These are phyloP conservation scores for Catostylus mosaicus DNA, from an alignment of 30 jellyfish, hydroid and myxozoan species.

Conservation along the genomic window DNA sequence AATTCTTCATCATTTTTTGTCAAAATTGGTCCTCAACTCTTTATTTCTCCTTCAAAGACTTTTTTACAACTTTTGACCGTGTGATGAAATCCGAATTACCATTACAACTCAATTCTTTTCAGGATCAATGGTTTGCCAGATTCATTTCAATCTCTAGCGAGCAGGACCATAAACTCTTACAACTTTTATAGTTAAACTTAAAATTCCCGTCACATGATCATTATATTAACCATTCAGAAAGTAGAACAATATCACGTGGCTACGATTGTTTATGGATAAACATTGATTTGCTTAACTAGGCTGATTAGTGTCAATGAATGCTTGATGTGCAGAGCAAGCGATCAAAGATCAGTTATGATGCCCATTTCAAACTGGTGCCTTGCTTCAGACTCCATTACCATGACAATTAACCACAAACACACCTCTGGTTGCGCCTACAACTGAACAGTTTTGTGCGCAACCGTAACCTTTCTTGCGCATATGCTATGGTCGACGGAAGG, in stretches of 20 bases:
- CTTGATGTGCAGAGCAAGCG: conserved; percentile 30
- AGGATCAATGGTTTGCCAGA: conserved; percentile 49
- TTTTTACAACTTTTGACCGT: neutral
- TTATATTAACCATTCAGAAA: conserved; percentile 11
- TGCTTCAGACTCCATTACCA: conserved; percentile 10
- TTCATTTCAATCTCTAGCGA: conserved; percentile 7
- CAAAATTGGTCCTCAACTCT: neutral
- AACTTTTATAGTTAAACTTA: neutral
- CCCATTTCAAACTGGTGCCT: conserved; percentile 24
- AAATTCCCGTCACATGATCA: conserved; percentile 21
- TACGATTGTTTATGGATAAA: neutral
- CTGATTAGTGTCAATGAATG: neutral
- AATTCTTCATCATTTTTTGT: conserved; percentile 11
- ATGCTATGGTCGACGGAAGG: too few species aligned
- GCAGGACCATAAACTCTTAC: conserved; percentile 50
- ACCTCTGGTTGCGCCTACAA: too few species aligned
- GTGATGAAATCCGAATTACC: neutral
- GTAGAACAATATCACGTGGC: conserved; percentile 8
- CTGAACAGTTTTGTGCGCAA: too few species aligned
- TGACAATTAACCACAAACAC: conserved; percentile 13
- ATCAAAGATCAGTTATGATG: conserved; percentile 42
- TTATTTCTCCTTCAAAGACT: neutral
- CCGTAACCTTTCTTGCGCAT: too few species aligned
- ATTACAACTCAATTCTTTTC: neutral
- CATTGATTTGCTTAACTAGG: conserved; percentile 9